Conservation (phyloP, 2,888 invertebrate genomes). For the Himalopsyche tibetana region DNA sequence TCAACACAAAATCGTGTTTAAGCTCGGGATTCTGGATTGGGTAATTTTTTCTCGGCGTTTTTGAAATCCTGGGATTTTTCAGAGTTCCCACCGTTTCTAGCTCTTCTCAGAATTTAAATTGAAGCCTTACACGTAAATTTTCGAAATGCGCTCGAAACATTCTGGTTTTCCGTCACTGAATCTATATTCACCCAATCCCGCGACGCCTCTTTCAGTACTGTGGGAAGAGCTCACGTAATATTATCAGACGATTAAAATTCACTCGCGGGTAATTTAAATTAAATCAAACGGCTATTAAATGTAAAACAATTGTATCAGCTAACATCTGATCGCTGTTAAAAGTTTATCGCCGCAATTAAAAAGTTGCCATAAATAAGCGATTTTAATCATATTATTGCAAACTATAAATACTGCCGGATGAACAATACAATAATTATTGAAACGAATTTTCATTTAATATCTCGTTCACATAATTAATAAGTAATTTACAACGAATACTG, state of each 20-base stretch:
- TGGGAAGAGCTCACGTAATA: not conserved
- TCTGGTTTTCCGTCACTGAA: not conserved
- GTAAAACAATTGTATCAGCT: not conserved
- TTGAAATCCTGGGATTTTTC: too few relatives aligned
- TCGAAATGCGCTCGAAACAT: not conserved
- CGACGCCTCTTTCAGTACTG: not conserved
- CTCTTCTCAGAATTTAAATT: too few relatives aligned
- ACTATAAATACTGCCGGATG: too few relatives aligned
- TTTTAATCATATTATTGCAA: not conserved
- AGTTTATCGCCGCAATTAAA: conserved; percentile 1
- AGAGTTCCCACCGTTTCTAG: too few relatives aligned
- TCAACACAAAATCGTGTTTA: too few relatives aligned
- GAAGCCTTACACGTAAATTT: too few relatives aligned
- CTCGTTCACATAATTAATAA: too few relatives aligned
- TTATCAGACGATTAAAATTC: not conserved
- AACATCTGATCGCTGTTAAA: not conserved
- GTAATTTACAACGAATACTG: too few relatives aligned
- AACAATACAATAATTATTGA: too few relatives aligned
- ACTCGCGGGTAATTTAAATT: not conserved
- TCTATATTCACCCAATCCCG: not conserved
- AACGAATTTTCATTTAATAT: too few relatives aligned
- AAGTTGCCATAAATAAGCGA: not conserved
- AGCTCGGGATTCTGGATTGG: too few relatives aligned
- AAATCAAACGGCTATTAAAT: not conserved
- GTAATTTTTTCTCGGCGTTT: too few relatives aligned